These are phyloP conservation scores for Barypeithes pellucidus DNA, from an alignment of 2,888 invertebrate genomes.

Conservation along the genomic window DNA sequence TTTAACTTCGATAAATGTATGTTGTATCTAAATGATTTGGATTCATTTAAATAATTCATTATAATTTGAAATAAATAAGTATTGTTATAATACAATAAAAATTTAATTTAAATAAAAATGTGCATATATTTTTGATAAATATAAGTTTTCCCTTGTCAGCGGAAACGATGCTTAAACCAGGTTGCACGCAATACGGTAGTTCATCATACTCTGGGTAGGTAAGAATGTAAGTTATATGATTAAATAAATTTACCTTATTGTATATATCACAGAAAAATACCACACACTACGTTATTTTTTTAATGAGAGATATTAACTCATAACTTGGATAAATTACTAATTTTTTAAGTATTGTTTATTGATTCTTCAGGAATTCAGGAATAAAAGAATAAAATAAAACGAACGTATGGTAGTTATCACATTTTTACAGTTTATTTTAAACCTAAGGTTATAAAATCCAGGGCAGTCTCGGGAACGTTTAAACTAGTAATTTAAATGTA, in stretches of 20 bases:
- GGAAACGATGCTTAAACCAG: constrained; percentile 32
- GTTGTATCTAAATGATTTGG: not conserved
- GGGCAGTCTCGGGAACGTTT: too few relatives aligned
- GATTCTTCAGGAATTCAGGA: not conserved
- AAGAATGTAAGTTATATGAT: constrained; percentile 20
- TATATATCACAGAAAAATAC: constrained; percentile 6
- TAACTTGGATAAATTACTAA: not conserved
- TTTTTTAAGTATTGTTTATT: constrained; percentile 1
- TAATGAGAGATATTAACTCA: not conserved
- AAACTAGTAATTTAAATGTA: too few relatives aligned
- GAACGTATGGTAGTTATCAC: not conserved
- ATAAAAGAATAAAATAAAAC: constrained; percentile 9
- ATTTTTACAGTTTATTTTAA: not conserved
- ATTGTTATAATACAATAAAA: constrained; percentile 14
- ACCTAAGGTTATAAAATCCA: too few relatives aligned
- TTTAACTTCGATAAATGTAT: too few relatives aligned
- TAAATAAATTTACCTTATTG: constrained; percentile 18
- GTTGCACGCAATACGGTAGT: constrained; percentile 28
- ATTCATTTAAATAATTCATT: not conserved
- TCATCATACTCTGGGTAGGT: constrained; percentile 25
- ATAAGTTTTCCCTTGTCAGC: constrained; percentile 32
- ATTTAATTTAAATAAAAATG: constrained; percentile 10
- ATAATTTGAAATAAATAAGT: constrained; percentile 5
- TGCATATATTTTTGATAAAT: constrained; percentile 23
- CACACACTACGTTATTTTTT: constrained; percentile 10